Conservation (phyloP, 2,113 vertebrate genomes). For the Protobothrops flavoviridis region DNA sequence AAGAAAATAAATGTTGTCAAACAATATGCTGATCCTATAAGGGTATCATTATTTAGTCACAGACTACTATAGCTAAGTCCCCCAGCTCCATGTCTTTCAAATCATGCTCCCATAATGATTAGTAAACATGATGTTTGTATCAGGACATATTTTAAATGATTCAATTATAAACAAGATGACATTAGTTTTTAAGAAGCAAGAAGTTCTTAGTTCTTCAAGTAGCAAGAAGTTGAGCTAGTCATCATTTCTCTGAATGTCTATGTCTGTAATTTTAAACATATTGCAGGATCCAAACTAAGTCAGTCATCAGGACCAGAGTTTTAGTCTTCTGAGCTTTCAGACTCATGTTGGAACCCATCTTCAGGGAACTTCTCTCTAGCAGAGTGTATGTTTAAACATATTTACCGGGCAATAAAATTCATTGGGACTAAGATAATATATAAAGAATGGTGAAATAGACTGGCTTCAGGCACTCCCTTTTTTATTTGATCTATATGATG, state of each 20-base stretch:
- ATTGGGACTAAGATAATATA: background rate
- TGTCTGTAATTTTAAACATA: background rate
- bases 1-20: conserved; percentile 1
- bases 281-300: too few relatives aligned
- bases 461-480: too few relatives aligned
- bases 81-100: background rate
- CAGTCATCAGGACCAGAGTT: too few relatives aligned
- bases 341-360: too few relatives aligned
- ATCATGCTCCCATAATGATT: background rate
- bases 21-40: background rate
- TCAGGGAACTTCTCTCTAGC: too few relatives aligned
- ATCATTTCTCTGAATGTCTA: background rate
- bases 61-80: background rate
- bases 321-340: too few relatives aligned
- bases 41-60: background rate
- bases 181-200: background rate
- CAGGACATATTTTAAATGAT: background rate
- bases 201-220: background rate
- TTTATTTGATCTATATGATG: too few relatives aligned
- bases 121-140: background rate
- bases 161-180: background rate
- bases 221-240: background rate
- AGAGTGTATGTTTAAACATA: background rate
- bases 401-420: background rate
- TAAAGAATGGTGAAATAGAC: too few relatives aligned